These are phyloP conservation scores for Lynx canadensis DNA, from an alignment of 2,113 vertebrate species.

Conservation along the genomic window DNA sequence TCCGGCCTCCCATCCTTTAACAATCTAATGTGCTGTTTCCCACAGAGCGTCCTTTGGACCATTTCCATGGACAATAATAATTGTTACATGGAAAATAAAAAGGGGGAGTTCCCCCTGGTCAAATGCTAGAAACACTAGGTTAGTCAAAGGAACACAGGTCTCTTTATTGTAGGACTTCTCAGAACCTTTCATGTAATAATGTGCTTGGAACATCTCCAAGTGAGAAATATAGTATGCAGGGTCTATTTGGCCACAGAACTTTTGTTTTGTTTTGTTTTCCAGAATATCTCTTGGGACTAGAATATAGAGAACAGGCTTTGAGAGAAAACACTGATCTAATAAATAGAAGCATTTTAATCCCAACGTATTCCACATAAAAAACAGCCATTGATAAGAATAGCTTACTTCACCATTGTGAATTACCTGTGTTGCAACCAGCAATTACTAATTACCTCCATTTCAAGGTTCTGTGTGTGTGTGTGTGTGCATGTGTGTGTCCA, in stretches of 20 bases:
- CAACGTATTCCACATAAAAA: not conserved
- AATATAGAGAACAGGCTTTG: constrained; percentile 14
- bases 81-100: not conserved
- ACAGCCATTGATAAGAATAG: not conserved
- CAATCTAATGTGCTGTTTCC: not conserved
- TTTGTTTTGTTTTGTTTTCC: not conserved
- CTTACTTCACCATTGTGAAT: not conserved
- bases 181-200: not conserved
- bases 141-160: constrained; percentile 19
- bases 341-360: not conserved
- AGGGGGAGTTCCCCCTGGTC: not conserved
- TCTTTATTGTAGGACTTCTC: not conserved
- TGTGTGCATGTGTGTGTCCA: not conserved
- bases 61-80: constrained; percentile 20
- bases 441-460: not conserved
- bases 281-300: constrained; percentile 32
- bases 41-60: not conserved
- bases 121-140: not conserved
- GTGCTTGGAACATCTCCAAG: not conserved
- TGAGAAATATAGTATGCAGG: not conserved
- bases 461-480: not conserved
- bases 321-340: constrained; percentile 24
- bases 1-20: not conserved
- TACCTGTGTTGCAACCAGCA: not conserved
- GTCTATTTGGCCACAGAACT: constrained; percentile 12